Evolutionary conservation across 2,888 invertebrate species (phyloP).

Genomic region (Erebia epiphron): DNA sequence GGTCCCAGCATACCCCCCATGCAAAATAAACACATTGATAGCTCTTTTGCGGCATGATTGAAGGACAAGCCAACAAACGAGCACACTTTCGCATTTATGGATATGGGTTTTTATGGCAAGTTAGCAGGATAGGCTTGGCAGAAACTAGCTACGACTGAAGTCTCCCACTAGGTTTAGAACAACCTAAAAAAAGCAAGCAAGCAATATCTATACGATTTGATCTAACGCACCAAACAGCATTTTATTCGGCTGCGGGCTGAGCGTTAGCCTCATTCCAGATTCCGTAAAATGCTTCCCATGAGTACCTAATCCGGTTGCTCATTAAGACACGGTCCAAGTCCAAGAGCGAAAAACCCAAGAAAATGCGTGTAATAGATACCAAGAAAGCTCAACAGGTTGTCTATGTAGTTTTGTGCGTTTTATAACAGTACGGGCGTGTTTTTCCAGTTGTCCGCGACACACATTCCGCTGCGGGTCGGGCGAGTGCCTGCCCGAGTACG

Average conservation of each 20-base stretch:
- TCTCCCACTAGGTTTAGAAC: too few relatives aligned
- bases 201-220: too few relatives aligned
- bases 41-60: too few relatives aligned
- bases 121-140: too few relatives aligned
- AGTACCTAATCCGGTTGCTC: neutral
- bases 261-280: neutral
- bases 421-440: slow-evolving; percentile 33
- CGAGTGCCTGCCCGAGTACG: slow-evolving; percentile 94
- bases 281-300: neutral
- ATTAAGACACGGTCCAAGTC: neutral
- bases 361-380: slow-evolving; percentile 32
- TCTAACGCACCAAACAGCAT: too few relatives aligned
- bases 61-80: too few relatives aligned
- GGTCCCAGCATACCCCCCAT: too few relatives aligned
- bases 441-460: slow-evolving; percentile 87
- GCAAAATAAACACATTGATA: too few relatives aligned
- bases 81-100: too few relatives aligned
- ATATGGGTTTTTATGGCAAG: too few relatives aligned
- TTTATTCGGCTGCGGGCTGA: neutral
- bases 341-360: slow-evolving; percentile 16
- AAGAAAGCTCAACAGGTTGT: slow-evolving; percentile 23
- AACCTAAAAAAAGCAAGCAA: too few relatives aligned
- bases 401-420: slow-evolving; percentile 22
- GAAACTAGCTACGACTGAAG: too few relatives aligned
- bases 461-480: slow-evolving; percentile 94